These are phyloP conservation scores for Diaperis boleti DNA, from an alignment of 2,888 invertebrate species.

Conservation along the genomic window DNA sequence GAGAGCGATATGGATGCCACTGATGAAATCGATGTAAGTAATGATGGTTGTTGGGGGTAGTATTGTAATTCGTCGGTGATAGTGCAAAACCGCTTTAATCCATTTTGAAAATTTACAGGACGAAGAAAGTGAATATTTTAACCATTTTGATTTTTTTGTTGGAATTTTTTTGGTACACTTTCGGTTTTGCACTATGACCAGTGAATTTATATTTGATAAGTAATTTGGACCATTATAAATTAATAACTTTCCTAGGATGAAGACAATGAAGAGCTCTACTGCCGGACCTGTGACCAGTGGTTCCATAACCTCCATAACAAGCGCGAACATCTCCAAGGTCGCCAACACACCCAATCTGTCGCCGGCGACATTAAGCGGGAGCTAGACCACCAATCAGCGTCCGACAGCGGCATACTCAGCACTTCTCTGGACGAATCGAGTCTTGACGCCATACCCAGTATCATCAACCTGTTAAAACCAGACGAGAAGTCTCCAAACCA, in stretches of 20 bases:
- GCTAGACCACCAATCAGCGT: constrained; percentile 47
- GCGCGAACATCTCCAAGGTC: constrained; percentile 71
- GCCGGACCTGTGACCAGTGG: constrained; percentile 71
- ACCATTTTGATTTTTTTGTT: too few species aligned
- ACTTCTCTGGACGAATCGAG: constrained; percentile 65
- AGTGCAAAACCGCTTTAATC: too few species aligned
- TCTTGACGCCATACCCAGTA: constrained; percentile 60
- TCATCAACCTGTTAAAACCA: neutral
- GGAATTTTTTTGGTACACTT: too few species aligned
- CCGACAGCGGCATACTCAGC: constrained; percentile 44
- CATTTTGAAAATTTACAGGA: too few species aligned
- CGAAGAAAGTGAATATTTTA: too few species aligned
- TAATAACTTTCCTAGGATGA: constrained; percentile 69
- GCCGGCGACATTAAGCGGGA: constrained; percentile 64
- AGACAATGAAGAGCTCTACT: constrained; percentile 70
- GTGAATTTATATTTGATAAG: too few species aligned
- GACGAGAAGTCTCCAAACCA: constrained; percentile 2
- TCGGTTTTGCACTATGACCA: too few species aligned
- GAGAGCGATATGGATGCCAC: constrained; percentile 69
- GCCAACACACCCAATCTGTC: constrained; percentile 68
- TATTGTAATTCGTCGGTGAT: too few species aligned
- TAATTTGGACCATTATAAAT: neutral
- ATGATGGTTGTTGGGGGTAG: too few species aligned
- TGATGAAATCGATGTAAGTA: constrained; percentile 68
- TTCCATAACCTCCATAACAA: constrained; percentile 72